Evolutionary conservation across 2,888 invertebrate species (phyloP).

Genomic region (Oligia latruncula): DNA sequence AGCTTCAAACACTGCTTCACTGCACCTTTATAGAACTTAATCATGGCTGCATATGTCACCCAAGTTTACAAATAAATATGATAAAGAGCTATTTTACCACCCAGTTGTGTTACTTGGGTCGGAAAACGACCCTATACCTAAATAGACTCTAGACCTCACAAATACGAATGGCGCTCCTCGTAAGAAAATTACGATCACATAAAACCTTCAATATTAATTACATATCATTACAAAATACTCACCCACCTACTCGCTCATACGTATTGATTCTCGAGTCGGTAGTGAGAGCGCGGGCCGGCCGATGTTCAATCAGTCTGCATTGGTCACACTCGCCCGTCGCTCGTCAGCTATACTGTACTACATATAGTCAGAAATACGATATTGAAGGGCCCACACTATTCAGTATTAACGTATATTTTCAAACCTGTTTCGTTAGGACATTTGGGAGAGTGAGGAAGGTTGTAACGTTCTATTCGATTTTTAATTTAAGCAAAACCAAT

Average conservation of each 20-base stretch:
- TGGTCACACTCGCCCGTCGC: slow-evolving; percentile 75
- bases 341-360: slow-evolving; percentile 13
- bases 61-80: too few species aligned
- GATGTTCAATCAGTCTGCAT: slow-evolving; percentile 79
- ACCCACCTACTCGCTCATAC: neutral
- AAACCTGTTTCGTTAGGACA: slow-evolving; percentile 23
- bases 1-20: too few species aligned
- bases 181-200: slow-evolving; percentile 10
- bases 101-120: neutral
- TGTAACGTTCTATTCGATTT: neutral
- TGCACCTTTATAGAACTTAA: too few species aligned
- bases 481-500: too few species aligned
- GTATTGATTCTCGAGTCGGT: slow-evolving; percentile 10
- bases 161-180: neutral
- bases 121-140: neutral
- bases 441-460: neutral
- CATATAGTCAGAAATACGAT: slow-evolving; percentile 8
- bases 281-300: slow-evolving; percentile 22
- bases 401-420: slow-evolving; percentile 22
- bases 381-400: slow-evolving; percentile 16
- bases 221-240: slow-evolving; percentile 15
- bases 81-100: too few species aligned
- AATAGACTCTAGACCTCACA: neutral
- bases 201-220: slow-evolving; percentile 24
- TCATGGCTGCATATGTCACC: too few species aligned